A percentile compares a stretch with the other conserved stretches of the same genome.
These are phyloP conservation scores for Tortrix viridana DNA, from an alignment of 2,888 invertebrate species.

Conservation along the genomic window DNA sequence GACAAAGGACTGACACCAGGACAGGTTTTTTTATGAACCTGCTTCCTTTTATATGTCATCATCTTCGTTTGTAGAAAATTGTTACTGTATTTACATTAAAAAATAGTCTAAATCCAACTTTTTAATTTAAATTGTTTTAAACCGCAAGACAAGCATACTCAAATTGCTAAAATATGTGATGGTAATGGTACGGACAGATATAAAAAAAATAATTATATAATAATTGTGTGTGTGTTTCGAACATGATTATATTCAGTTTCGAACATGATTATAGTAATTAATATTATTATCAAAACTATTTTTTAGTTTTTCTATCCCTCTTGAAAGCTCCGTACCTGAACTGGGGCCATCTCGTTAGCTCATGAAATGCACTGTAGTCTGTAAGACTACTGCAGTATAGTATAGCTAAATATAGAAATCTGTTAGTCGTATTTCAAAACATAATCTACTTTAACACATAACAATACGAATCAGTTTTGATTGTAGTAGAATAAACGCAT, in stretches of 20 bases:
- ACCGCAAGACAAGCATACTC: no score
- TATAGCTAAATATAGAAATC: conserved; percentile 14
- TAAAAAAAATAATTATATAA: no score
- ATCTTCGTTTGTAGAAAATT: background rate
- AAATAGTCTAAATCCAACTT: no score
- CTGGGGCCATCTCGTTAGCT: conserved; percentile 6
- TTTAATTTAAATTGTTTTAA: no score
- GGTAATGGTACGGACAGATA: no score
- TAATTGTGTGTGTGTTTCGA: no score
- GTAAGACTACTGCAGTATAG: conserved; percentile 25
- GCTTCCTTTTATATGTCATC: conserved; percentile 21
- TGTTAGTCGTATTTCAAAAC: background rate
- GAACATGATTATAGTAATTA: no score
- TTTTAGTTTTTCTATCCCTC: no score
- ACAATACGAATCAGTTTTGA: conserved; percentile 28
- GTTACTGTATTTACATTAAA: no score
- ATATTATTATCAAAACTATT: no score
- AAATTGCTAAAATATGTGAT: no score
- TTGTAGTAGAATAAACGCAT: conserved; percentile 37
- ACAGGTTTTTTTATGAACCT: conserved; percentile 45
- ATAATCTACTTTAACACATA: conserved; percentile 9
- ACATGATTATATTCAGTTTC: no score
- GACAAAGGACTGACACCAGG: conserved; percentile 47
- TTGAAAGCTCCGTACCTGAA: conserved; percentile 6
- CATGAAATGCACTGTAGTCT: conserved; percentile 15